Percentiles rank a stretch among this genome's conserved stretches.
Evolutionary conservation across 2,797 vertebrate genomes (phyloP).

Genomic region (Acanthurus leucopareius): DNA sequence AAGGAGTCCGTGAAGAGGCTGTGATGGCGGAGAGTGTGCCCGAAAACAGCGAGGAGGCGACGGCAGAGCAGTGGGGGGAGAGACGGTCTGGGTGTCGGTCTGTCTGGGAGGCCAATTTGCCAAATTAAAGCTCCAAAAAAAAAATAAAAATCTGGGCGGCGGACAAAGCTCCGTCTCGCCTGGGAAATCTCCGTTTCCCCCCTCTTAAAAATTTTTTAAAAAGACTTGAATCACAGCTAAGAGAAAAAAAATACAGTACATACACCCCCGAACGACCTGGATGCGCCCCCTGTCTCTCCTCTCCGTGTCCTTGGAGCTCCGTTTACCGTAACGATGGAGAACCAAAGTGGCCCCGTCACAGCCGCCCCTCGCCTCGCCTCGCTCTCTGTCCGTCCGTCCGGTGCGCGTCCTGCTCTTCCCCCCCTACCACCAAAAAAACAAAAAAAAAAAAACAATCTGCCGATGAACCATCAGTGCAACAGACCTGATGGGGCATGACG

Average conservation of each 20-base stretch:
- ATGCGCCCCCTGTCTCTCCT: constrained; percentile 52
- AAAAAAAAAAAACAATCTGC: neutral
- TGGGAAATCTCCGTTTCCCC: neutral
- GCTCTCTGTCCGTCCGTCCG: neutral
- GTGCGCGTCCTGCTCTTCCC: constrained; percentile 35
- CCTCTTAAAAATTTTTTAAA: neutral
- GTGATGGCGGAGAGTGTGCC: constrained; percentile 46
- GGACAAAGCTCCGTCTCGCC: constrained; percentile 40
- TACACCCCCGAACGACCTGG: constrained; percentile 38
- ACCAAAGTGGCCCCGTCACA: constrained; percentile 56
- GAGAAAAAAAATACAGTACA: neutral
- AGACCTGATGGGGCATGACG: constrained; percentile 11
- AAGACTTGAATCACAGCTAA: constrained; percentile 5
- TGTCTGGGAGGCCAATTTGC: constrained; percentile 69
- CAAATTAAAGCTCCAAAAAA: constrained; percentile 60
- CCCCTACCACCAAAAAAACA: no score
- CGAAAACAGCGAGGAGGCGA: constrained; percentile 40
- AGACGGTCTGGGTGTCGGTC: constrained; percentile 32
- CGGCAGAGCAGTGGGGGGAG: constrained; percentile 20
- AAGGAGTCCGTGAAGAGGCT: constrained; percentile 21
- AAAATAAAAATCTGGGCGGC: constrained; percentile 29
- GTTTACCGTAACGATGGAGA: constrained; percentile 53
- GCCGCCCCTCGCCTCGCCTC: constrained; percentile 40
- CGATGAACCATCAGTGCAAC: neutral
- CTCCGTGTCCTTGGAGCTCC: constrained; percentile 74